These are phyloP conservation scores for Dolichoris vasculosae DNA, from an alignment of 1,140 invertebrate species.

Conservation along the genomic window DNA sequence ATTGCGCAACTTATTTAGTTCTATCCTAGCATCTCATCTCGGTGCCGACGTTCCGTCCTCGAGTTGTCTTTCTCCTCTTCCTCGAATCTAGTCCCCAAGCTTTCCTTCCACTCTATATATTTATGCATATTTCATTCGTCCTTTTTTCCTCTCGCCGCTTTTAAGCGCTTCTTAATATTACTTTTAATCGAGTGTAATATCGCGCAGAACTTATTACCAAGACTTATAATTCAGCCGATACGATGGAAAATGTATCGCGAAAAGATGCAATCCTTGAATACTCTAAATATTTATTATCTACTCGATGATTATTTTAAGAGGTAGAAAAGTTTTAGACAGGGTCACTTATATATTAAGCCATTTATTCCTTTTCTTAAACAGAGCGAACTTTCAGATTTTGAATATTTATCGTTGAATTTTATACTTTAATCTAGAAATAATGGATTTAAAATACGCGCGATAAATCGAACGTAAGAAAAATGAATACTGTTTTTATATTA, in stretches of 20 bases:
- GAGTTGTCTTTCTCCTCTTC: neutral
- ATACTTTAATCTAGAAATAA: neutral
- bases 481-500: too few species aligned
- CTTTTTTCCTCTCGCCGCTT: neutral
- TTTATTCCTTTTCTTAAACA: neutral
- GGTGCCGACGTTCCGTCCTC: neutral
- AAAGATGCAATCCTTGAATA: neutral
- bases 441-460: neutral
- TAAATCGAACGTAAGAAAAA: too few species aligned
- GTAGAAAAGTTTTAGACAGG: neutral
- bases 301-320: neutral
- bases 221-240: neutral
- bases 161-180: neutral
- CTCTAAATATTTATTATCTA: neutral
- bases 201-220: neutral
- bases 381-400: neutral
- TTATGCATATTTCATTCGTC: conserved; percentile 3
- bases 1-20: conserved; percentile 60
- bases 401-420: neutral
- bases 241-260: neutral
- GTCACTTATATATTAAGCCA: neutral
- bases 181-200: conserved; percentile 20
- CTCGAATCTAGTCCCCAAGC: neutral
- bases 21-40: neutral
- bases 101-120: neutral